These are phyloP conservation scores for Oreochromis tanganicae DNA, from an alignment of 2,113 vertebrate genomes.

Conservation along the genomic window DNA sequence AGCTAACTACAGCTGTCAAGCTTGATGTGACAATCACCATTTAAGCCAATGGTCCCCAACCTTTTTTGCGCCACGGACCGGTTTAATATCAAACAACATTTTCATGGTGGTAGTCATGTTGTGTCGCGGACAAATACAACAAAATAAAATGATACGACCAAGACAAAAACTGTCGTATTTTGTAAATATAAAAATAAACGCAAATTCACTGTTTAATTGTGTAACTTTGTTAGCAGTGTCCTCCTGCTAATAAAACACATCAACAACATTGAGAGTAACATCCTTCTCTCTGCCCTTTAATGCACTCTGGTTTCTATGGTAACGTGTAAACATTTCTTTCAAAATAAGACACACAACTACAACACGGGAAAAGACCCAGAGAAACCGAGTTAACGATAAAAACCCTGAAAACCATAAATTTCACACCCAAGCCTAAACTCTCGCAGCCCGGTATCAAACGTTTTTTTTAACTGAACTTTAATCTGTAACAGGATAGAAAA, in stretches of 20 bases:
- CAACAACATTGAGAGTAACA: neutral
- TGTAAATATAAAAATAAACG: neutral
- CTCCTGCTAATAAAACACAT: neutral
- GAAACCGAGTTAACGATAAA: neutral
- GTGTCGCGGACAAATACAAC: neutral
- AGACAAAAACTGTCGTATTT: neutral
- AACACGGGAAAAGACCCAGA: neutral
- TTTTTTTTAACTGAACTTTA: neutral
- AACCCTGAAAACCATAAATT: neutral
- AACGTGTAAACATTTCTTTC: neutral
- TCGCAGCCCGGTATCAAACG: accelerated
- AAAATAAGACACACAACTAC: neutral
- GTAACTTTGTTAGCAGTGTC: neutral
- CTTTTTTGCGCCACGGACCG: neutral
- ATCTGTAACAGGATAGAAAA: neutral
- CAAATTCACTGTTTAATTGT: neutral
- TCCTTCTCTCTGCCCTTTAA: neutral
- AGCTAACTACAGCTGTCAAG: neutral
- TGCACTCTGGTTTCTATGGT: neutral
- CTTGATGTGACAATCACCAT: neutral
- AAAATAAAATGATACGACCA: neutral
- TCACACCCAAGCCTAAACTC: neutral
- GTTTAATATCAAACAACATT: neutral
- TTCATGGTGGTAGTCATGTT: neutral
- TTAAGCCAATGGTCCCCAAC: neutral